Percentiles rank a stretch among this genome's conserved stretches.
phyloP scores from a whole-genome alignment of 64 coral and sea anemone species.

The Stichodactyla mertensii region DNA sequence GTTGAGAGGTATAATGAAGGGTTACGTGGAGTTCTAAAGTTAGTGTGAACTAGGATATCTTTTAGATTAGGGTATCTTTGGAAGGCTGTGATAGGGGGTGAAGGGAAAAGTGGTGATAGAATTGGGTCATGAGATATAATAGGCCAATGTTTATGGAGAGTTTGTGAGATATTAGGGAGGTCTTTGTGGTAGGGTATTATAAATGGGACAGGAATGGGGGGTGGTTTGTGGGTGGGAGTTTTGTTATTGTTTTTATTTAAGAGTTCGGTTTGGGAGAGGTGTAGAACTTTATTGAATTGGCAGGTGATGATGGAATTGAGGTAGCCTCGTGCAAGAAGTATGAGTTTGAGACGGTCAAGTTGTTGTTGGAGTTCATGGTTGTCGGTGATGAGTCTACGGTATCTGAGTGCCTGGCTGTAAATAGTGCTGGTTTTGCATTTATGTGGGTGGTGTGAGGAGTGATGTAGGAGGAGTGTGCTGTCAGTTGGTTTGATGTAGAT shows the following conservation, averaged over 20 bases:
- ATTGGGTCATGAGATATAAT: background rate
- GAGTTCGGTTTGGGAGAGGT: background rate
- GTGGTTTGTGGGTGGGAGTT: background rate
- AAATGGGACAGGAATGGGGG: background rate
- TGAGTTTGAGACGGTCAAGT: background rate
- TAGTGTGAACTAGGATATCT: constrained; percentile 16
- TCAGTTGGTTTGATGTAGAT: too few relatives aligned
- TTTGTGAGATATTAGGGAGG: background rate
- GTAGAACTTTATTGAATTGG: background rate
- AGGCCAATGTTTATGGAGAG: background rate
- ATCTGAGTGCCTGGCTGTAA: constrained; percentile 27
- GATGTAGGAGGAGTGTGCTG: background rate
- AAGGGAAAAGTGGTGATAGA: background rate
- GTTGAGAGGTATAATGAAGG: background rate
- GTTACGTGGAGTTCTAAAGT: background rate
- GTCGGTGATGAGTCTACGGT: background rate
- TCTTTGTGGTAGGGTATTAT: background rate
- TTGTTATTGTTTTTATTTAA: background rate
- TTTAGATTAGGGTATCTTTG: constrained; percentile 15
- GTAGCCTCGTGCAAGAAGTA: background rate
- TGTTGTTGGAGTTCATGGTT: background rate
- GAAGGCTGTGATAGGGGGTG: constrained; percentile 28
- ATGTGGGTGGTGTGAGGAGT: constrained; percentile 6
- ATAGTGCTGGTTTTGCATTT: constrained; percentile 11
- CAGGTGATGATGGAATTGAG: background rate